A percentile compares a stretch with the other conserved stretches of the same genome.
Evolutionary conservation across 2,113 vertebrate species (phyloP).

Genomic region (Neodon shergylaensis): DNA sequence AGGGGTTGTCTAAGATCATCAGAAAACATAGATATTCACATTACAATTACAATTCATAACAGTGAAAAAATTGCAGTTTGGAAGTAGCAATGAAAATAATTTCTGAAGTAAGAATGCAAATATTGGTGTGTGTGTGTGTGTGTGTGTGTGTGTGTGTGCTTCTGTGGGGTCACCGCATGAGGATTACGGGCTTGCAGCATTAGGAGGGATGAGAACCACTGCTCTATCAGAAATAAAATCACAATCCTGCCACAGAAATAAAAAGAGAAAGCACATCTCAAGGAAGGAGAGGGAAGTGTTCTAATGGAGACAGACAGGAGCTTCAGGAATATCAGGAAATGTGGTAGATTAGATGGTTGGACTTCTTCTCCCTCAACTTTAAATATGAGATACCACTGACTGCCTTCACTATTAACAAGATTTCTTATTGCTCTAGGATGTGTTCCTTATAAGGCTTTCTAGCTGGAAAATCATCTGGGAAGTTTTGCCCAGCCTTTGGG

Average conservation of each 20-base stretch:
- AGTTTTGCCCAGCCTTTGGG: background rate
- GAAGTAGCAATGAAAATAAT: background rate
- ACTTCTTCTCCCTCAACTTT: background rate
- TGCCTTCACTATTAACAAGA: background rate
- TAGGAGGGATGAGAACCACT: background rate
- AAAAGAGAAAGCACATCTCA: background rate
- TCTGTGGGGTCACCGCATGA: background rate
- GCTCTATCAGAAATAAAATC: background rate
- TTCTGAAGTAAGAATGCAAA: background rate
- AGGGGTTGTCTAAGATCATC: background rate
- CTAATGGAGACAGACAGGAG: background rate
- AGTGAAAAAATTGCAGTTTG: background rate
- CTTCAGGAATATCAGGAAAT: background rate
- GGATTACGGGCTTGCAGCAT: background rate
- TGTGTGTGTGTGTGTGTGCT: no score
- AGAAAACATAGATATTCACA: background rate
- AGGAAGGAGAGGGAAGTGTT: background rate
- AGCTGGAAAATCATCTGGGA: background rate
- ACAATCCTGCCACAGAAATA: background rate
- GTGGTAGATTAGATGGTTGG: background rate
- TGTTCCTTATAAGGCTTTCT: background rate
- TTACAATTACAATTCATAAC: background rate
- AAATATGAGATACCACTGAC: background rate
- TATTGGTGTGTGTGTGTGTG: no score
- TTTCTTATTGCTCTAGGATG: background rate